Evolutionary conservation across 2,888 invertebrate genomes (phyloP).

Genomic region (Scotopteryx bipunctaria): DNA sequence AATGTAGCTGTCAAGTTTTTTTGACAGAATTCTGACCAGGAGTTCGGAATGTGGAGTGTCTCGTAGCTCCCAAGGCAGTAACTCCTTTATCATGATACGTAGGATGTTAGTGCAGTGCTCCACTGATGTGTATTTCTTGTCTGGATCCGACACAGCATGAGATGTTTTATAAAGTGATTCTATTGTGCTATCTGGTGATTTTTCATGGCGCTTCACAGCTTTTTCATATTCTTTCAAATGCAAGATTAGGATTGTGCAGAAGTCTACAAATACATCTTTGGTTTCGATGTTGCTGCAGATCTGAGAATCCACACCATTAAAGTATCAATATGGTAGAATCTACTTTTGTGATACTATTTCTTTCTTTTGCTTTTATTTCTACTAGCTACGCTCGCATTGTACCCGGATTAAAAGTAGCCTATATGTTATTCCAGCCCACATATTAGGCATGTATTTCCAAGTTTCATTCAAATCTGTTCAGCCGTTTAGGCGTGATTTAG

Average conservation of each 20-base stretch:
- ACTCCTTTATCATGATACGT: conserved; percentile 84
- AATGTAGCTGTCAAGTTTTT: conserved; percentile 79
- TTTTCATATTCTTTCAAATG: conserved; percentile 86
- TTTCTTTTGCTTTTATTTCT: no score
- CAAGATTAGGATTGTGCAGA: conserved; percentile 80
- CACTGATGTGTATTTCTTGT: conserved; percentile 68
- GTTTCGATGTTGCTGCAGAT: conserved; percentile 74
- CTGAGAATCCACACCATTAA: conserved; percentile 52
- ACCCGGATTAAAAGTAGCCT: no score
- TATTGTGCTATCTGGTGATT: conserved; percentile 63
- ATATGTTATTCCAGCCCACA: no score
- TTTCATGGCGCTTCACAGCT: conserved; percentile 82
- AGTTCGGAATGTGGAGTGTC: conserved; percentile 86
- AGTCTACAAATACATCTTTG: conserved; percentile 70
- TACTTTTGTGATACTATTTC: no score
- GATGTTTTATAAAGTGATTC: conserved; percentile 78
- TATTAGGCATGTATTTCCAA: no score
- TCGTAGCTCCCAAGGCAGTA: conserved; percentile 87
- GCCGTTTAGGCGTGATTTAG: no score
- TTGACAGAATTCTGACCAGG: conserved; percentile 84
- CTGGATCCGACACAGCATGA: conserved; percentile 57
- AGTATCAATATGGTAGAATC: no score
- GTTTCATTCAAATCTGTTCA: no score
- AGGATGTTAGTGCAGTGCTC: conserved; percentile 84
- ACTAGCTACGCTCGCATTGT: no score